These are phyloP conservation scores for Leptarthrus brevirostris DNA, from an alignment of 2,888 invertebrate genomes.

Conservation along the genomic window DNA sequence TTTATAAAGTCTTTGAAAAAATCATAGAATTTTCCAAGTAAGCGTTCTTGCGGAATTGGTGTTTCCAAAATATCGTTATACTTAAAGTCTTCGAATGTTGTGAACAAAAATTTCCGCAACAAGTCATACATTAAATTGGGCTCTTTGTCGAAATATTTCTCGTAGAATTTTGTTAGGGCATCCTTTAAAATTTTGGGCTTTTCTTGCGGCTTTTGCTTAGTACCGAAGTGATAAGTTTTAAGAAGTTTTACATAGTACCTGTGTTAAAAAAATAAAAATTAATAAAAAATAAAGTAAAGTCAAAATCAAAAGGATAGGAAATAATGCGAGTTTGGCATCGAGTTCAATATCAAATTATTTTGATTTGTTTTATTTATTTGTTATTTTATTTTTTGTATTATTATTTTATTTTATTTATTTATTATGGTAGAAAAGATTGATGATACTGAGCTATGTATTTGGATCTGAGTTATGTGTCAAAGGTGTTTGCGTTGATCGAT, in stretches of 20 bases:
- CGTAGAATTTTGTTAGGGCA: neutral
- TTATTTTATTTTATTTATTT: too few relatives aligned
- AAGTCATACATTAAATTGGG: constrained; percentile 4
- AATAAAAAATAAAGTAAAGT: too few relatives aligned
- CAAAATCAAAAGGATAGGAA: too few relatives aligned
- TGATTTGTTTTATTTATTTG: too few relatives aligned
- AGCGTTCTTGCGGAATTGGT: neutral
- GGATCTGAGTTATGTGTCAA: too few relatives aligned
- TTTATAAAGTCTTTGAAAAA: constrained; percentile 39
- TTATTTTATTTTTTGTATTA: too few relatives aligned
- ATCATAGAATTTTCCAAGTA: constrained; percentile 20
- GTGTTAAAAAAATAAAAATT: neutral
- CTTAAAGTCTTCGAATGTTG: constrained; percentile 1
- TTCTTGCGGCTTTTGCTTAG: neutral
- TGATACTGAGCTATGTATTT: too few relatives aligned
- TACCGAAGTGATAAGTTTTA: neutral
- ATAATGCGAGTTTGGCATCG: too few relatives aligned
- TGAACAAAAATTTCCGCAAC: neutral
- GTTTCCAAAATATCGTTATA: neutral
- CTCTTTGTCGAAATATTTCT: constrained; percentile 12
- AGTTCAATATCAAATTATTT: too few relatives aligned
- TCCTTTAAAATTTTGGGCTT: neutral
- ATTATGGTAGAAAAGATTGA: too few relatives aligned
- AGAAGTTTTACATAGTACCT: constrained; percentile 1
- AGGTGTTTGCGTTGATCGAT: too few relatives aligned